A percentile compares a stretch with the other conserved stretches of the same genome.
Conservation (phyloP, 2,888 invertebrate species). For the Boloria euphrosyne region DNA sequence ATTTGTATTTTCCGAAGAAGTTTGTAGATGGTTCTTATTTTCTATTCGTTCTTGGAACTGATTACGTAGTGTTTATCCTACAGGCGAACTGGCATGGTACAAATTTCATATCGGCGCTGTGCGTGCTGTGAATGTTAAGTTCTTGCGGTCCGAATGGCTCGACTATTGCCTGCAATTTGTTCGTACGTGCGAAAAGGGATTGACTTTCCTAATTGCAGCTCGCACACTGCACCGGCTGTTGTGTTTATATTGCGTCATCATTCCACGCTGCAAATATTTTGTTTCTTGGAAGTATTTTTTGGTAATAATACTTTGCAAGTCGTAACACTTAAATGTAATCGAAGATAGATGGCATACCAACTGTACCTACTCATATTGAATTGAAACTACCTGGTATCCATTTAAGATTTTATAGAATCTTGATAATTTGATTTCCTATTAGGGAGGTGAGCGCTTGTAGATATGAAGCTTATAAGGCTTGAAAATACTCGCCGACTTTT, state of each 20-base stretch:
- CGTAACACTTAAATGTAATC: conserved; percentile 47
- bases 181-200: conserved; percentile 74
- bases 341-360: conserved; percentile 15
- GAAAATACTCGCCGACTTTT: conserved; percentile 57
- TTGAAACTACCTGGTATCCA: conserved; percentile 29
- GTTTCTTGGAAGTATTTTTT: conserved; percentile 63
- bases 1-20: conserved; percentile 2
- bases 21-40: not conserved
- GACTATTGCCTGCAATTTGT: conserved; percentile 69
- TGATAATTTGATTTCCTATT: conserved; percentile 53
- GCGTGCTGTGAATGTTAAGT: conserved; percentile 40
- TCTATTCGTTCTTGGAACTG: conserved; percentile 14
- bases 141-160: conserved; percentile 45
- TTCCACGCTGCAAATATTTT: conserved; percentile 51
- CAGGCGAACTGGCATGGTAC: conserved; percentile 28
- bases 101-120: conserved; percentile 34
- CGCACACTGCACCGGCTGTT: conserved; percentile 31
- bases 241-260: conserved; percentile 35
- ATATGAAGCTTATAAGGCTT: conserved; percentile 57
- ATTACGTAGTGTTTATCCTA: conserved; percentile 37
- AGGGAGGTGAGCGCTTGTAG: conserved; percentile 43
- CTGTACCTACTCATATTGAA: conserved; percentile 4
- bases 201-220: conserved; percentile 66
- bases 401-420: conserved; percentile 45
- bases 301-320: conserved; percentile 50